A percentile compares a stretch with the other conserved stretches of the same genome.
Evolutionary conservation across 1,140 invertebrate genomes (phyloP).

Genomic region (Drosophila littoralis): DNA sequence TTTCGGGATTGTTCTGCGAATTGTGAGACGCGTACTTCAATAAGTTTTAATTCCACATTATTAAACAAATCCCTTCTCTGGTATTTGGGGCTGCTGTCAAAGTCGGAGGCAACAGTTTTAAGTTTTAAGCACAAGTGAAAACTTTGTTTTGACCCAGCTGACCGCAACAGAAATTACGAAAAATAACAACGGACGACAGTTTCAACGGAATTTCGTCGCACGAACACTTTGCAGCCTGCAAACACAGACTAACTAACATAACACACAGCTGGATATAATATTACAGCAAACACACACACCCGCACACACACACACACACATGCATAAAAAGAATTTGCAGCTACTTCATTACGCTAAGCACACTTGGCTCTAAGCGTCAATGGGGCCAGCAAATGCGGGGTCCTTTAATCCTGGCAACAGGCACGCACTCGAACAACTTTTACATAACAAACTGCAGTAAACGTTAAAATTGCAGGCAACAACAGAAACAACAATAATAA

Average conservation of each 20-base stretch:
- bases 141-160: conserved; percentile 15
- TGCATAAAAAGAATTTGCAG: conserved; percentile 29
- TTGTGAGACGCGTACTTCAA: background rate
- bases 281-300: too few species aligned
- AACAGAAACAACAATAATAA: conserved; percentile 24
- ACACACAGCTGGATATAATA: conserved; percentile 51
- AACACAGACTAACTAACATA: background rate
- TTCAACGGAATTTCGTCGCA: conserved; percentile 51
- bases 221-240: conserved; percentile 28
- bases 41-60: conserved; percentile 10
- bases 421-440: conserved; percentile 73
- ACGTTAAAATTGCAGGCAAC: conserved; percentile 59
- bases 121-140: conserved; percentile 35
- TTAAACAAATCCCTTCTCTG: background rate
- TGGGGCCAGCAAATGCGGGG: conserved; percentile 28
- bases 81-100: conserved; percentile 5
- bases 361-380: conserved; percentile 44
- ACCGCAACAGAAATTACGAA: conserved; percentile 45
- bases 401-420: conserved; percentile 45
- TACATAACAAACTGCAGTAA: conserved; percentile 73
- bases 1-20: too few species aligned
- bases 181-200: conserved; percentile 30
- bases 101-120: conserved; percentile 9
- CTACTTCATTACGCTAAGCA: conserved; percentile 69
- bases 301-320: background rate